phyloP scores from a whole-genome alignment of 2,113 vertebrate genomes.

The Potamarius usumacintae region DNA sequence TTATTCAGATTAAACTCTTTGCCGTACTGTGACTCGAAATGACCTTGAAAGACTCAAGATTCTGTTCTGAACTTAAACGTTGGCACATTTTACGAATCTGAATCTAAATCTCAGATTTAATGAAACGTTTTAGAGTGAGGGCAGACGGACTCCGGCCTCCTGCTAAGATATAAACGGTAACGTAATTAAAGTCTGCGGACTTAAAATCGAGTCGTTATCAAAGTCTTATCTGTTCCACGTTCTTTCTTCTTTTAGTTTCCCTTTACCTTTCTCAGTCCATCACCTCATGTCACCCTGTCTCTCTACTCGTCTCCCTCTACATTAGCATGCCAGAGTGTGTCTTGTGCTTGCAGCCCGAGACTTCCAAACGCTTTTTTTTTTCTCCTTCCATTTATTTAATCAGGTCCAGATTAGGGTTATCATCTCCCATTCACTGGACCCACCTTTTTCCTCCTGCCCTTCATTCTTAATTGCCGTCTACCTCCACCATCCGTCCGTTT shows the following conservation, averaged over 20 bases:
- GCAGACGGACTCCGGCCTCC: conserved; percentile 34
- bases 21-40: background rate
- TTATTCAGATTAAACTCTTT: background rate
- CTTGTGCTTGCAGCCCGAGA: conserved; percentile 14
- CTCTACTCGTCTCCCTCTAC: conserved; percentile 3
- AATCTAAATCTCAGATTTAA: conserved; percentile 28
- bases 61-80: background rate
- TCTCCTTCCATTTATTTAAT: conserved; percentile 54
- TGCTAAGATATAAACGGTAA: conserved; percentile 42
- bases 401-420: conserved; percentile 58
- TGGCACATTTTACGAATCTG: background rate
- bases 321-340: conserved; percentile 47
- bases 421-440: conserved; percentile 49
- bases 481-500: conserved; percentile 23
- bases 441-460: conserved; percentile 52
- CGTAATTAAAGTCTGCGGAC: conserved; percentile 53
- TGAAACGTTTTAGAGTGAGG: conserved; percentile 49
- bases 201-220: conserved; percentile 53
- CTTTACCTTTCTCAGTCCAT: conserved; percentile 22
- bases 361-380: conserved; percentile 3
- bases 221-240: conserved; percentile 50
- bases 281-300: background rate
- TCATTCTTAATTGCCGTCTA: conserved; percentile 49
- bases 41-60: background rate
- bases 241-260: conserved; percentile 18